Percentiles rank a stretch among this genome's conserved stretches.
phyloP scores from a whole-genome alignment of 2,797 vertebrate genomes.

The Diplodus puntazzo region DNA sequence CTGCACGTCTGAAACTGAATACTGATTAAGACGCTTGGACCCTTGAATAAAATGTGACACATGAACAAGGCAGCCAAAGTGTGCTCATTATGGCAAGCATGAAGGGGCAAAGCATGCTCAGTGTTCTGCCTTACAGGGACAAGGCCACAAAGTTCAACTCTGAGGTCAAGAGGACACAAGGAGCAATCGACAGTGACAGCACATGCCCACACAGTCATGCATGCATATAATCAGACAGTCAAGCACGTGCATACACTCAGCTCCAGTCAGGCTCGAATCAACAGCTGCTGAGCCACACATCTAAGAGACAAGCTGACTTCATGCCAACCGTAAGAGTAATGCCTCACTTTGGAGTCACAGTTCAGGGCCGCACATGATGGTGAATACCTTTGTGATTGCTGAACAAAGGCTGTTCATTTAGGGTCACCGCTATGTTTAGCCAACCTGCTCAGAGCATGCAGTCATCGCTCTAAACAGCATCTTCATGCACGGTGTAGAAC shows the following conservation, averaged over 20 bases:
- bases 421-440: conserved; percentile 63
- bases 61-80: conserved; percentile 54
- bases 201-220: conserved; percentile 45
- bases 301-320: conserved; percentile 43
- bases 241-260: conserved; percentile 35
- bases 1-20: conserved; percentile 46
- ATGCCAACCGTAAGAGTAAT: conserved; percentile 64
- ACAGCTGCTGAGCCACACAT: conserved; percentile 64
- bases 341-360: conserved; percentile 50
- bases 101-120: conserved; percentile 38
- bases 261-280: conserved; percentile 30
- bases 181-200: conserved; percentile 34
- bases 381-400: conserved; percentile 53
- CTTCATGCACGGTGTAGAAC: conserved; percentile 47
- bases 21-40: conserved; percentile 46
- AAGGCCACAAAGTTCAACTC: conserved; percentile 48
- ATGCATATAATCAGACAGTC: conserved; percentile 54
- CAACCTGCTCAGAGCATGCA: conserved; percentile 20
- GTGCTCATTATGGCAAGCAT: conserved; percentile 43
- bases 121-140: conserved; percentile 66
- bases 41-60: conserved; percentile 64
- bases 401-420: conserved; percentile 58
- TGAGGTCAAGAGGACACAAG: conserved; percentile 58
- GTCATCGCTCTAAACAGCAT: conserved; percentile 54
- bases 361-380: conserved; percentile 42